phyloP scores from a whole-genome alignment of 2,888 invertebrate genomes.

The Horisme vitalbata region DNA sequence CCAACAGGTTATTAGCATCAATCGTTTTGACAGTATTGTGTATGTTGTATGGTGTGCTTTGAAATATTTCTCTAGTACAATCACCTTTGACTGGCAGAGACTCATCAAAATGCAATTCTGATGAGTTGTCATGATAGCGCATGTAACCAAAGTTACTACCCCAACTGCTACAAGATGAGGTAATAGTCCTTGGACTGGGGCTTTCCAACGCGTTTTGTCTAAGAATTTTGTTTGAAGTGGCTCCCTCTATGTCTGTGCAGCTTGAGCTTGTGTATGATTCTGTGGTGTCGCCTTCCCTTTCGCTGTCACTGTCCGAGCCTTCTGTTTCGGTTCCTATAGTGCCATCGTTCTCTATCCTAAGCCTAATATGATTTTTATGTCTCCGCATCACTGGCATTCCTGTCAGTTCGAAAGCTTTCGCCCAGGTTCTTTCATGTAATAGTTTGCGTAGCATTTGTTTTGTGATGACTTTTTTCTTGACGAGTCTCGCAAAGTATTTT shows the following conservation, averaged over 20 bases:
- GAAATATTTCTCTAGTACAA: constrained; percentile 70
- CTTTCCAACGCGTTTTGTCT: constrained; percentile 85
- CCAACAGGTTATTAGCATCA: constrained; percentile 32
- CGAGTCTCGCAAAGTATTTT: constrained; percentile 88
- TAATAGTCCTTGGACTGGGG: constrained; percentile 63
- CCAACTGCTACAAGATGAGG: constrained; percentile 80
- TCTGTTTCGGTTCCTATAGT: constrained; percentile 70
- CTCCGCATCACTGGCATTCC: constrained; percentile 70
- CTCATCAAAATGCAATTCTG: constrained; percentile 65
- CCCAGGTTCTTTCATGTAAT: constrained; percentile 85
- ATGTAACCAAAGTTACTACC: constrained; percentile 86
- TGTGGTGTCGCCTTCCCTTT: constrained; percentile 65
- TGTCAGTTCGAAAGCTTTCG: constrained; percentile 72
- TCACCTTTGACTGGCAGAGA: constrained; percentile 55
- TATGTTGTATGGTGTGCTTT: constrained; percentile 42
- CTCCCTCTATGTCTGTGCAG: constrained; percentile 60
- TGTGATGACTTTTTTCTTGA: constrained; percentile 87
- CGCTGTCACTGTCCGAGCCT: constrained; percentile 69
- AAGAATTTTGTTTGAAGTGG: constrained; percentile 64
- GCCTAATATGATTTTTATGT: constrained; percentile 71
- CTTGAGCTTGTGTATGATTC: constrained; percentile 70
- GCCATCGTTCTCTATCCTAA: constrained; percentile 71
- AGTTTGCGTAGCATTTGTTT: constrained; percentile 88
- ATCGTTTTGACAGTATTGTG: constrained; percentile 34
- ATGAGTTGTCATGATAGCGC: constrained; percentile 83